These are phyloP conservation scores for Falco berigora DNA, from an alignment of 2,797 vertebrate species.

Conservation along the genomic window DNA sequence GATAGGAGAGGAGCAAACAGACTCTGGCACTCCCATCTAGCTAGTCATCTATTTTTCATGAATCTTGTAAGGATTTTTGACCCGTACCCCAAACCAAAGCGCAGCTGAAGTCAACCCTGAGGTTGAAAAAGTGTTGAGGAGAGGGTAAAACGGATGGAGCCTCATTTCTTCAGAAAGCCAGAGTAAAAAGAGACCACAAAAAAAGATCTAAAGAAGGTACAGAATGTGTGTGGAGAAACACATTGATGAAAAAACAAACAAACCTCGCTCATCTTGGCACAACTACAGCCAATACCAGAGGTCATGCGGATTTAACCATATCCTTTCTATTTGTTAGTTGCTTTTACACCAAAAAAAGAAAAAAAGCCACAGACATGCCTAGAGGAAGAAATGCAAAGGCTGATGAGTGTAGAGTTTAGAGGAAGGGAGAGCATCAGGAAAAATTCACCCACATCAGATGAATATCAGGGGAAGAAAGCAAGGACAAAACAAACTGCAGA, in stretches of 20 bases:
- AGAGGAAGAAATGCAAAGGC: not conserved
- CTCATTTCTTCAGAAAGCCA: not conserved
- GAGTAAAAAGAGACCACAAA: not conserved
- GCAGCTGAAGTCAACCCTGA: not conserved
- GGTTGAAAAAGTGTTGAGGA: not conserved
- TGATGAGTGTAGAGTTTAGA: not conserved
- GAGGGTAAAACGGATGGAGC: not conserved
- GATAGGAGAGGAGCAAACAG: not conserved
- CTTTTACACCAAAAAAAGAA: not conserved
- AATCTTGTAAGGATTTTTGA: not conserved
- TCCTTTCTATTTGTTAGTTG: not conserved
- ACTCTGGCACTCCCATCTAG: not conserved
- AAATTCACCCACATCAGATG: not conserved
- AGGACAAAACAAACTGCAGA: not conserved
- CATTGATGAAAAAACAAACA: conserved; percentile 4
- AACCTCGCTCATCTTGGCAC: not conserved
- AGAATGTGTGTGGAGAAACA: not conserved
- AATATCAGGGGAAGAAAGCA: not conserved
- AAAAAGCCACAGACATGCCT: not conserved
- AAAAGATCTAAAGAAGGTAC: not conserved
- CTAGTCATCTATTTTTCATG: not conserved
- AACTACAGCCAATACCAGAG: not conserved
- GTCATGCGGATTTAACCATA: not conserved
- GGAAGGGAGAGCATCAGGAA: not conserved
- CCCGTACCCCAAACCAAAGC: not conserved